A percentile compares a stretch with the other conserved stretches of the same genome.
Conservation (phyloP, 92 coral and sea anemone genomes). For the Porites cylindrica region DNA sequence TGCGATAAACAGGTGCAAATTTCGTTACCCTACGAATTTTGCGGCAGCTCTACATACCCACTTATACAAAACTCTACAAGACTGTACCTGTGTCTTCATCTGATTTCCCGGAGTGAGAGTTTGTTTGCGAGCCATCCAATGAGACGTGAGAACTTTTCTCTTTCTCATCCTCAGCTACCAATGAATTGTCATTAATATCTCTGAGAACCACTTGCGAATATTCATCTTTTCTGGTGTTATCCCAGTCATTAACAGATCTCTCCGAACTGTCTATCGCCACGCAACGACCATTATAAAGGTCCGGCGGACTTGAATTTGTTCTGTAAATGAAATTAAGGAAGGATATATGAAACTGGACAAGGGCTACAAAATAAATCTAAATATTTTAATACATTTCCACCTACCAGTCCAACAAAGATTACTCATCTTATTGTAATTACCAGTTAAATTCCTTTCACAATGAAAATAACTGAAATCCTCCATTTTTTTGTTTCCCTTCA, state of each 20-base stretch:
- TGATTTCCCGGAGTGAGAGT: not conserved
- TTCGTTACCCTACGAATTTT: not conserved
- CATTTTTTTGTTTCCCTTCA: too few species aligned
- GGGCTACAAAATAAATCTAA: too few species aligned
- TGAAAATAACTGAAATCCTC: too few species aligned
- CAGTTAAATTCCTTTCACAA: too few species aligned
- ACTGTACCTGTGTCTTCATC: not conserved
- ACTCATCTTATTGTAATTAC: too few species aligned
- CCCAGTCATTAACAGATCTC: constrained; percentile 63
- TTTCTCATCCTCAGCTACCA: constrained; percentile 2
- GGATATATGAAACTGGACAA: too few species aligned
- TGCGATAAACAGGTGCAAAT: not conserved
- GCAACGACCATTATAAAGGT: constrained; percentile 54
- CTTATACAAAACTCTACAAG: too few species aligned
- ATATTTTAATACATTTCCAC: too few species aligned
- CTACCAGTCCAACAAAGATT: too few species aligned
- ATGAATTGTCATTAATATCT: constrained; percentile 20
- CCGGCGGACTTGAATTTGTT: constrained; percentile 73
- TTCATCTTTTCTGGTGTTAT: constrained; percentile 45
- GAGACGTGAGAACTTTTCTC: not conserved
- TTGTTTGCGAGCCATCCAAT: not conserved
- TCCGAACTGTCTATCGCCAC: constrained; percentile 44
- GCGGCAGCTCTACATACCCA: too few species aligned
- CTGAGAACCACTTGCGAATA: not conserved
- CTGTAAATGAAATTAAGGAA: constrained; percentile 21